Evolutionary conservation across 1,140 invertebrate genomes (phyloP), one percentile per base, ranked within the genome.

Genomic region (Caenorhabditis elegans): DNA sequence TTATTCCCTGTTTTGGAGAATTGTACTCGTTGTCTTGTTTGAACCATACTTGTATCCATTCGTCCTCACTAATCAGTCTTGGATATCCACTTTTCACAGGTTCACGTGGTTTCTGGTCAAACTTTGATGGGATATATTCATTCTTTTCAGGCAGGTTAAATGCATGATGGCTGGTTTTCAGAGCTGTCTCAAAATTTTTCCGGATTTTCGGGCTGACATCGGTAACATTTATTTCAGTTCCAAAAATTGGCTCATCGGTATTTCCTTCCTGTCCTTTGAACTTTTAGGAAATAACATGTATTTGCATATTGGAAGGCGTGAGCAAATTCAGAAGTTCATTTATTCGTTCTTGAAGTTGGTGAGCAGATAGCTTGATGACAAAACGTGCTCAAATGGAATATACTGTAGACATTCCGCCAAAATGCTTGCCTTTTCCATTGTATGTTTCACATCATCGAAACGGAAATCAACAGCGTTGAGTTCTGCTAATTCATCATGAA

Each of bases 21-120:
- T 93, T 90, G 91, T 94, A 98, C 90, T 95, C 94, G 86, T 95
- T 93, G 91, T 98, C 96, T 90, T 96, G 95, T 89, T 97, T 96
- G 90, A 94, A 96, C 96, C 96, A 98, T 0, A 96, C 91, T 84
- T 95, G 91, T 82, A 94, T 92, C 51, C 95, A 91, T 0, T 93
- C 91, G 6, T 93, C 94, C 86, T 97, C 95, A 90, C 94, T 92
- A 65, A 96, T 92, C 80, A 96, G 94, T 10, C 90, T 85, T 0
- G 95, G 95, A 90, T 92, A 92, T n/a, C 13, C 75, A 19, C 5
- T 51, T 28, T 53, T 51, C 13, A 36, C 36, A 2, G 31, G 24
- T 60, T 94, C 93, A 3, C 91, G 89, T 0, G 92, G 89, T 83
- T 93, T 93, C n/a, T 97, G 90, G 79, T 94, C 93, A 90, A 98